phyloP scores from a whole-genome alignment of 92 coral and sea anemone species.

The Siderastrea siderea region DNA sequence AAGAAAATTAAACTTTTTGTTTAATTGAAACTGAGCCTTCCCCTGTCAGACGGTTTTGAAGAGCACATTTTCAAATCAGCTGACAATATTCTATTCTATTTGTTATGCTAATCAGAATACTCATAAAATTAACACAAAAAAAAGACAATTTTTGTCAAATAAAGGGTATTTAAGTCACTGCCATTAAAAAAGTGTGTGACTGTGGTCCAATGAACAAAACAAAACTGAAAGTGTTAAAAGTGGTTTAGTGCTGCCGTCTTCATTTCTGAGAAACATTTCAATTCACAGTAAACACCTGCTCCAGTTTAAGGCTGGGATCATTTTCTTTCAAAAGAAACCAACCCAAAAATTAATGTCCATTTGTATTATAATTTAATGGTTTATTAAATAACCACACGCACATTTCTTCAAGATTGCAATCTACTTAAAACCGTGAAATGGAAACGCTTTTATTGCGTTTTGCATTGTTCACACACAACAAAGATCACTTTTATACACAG shows the following conservation, averaged over 20 bases:
- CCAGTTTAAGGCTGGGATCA: background rate
- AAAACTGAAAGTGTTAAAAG: background rate
- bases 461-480: background rate
- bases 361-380: background rate
- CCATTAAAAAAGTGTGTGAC: background rate
- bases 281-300: constrained; percentile 20
- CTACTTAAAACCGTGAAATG: background rate
- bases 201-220: background rate
- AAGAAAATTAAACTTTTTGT: background rate
- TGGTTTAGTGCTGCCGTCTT: background rate
- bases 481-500: background rate
- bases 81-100: background rate
- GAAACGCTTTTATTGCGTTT: background rate
- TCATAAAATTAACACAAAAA: constrained; percentile 5
- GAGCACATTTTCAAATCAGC: constrained; percentile 11
- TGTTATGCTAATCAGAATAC: constrained; percentile 30
- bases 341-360: background rate
- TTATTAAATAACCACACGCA: background rate
- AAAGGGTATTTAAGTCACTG: background rate
- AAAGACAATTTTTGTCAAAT: background rate
- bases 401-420: background rate
- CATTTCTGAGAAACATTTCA: background rate
- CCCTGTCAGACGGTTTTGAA: constrained; percentile 22
- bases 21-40: background rate
- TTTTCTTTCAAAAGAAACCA: background rate